Evolutionary conservation across 2,113 vertebrate genomes (phyloP).

Genomic region (Rafetus swinhoei): DNA sequence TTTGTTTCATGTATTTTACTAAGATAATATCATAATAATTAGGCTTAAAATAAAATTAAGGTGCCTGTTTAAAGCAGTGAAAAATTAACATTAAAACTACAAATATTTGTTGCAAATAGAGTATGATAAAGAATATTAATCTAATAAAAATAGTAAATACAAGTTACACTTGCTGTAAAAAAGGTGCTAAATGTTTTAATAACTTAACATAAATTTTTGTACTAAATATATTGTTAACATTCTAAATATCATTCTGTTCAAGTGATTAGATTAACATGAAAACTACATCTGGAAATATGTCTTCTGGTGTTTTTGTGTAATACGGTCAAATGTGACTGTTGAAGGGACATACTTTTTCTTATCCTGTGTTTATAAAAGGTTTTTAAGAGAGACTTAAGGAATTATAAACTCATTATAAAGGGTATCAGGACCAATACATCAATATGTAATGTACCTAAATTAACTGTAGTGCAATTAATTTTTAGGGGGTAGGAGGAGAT

Average conservation of each 20-base stretch:
- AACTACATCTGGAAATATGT: accelerated
- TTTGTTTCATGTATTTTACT: background rate
- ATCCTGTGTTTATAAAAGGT: background rate
- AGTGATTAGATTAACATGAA: background rate
- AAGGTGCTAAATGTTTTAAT: slow-evolving; percentile 26
- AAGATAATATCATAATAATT: background rate
- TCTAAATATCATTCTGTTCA: no score
- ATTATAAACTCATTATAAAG: background rate
- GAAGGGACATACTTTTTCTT: background rate
- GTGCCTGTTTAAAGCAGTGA: background rate
- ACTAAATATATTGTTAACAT: background rate
- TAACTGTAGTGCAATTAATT: background rate
- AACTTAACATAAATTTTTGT: background rate
- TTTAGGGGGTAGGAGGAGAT: no score
- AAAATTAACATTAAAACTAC: background rate
- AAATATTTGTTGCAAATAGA: slow-evolving; percentile 3
- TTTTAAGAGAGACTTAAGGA: background rate
- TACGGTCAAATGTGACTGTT: background rate
- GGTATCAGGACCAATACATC: background rate
- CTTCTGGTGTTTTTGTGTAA: background rate
- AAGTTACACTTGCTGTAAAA: background rate
- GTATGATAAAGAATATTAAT: background rate
- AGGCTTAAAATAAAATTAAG: background rate
- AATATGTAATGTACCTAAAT: background rate
- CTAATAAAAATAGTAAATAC: slow-evolving; percentile 2